Evolutionary conservation across 2,888 invertebrate genomes (phyloP).

Genomic region (Drosophila seclusa): DNA sequence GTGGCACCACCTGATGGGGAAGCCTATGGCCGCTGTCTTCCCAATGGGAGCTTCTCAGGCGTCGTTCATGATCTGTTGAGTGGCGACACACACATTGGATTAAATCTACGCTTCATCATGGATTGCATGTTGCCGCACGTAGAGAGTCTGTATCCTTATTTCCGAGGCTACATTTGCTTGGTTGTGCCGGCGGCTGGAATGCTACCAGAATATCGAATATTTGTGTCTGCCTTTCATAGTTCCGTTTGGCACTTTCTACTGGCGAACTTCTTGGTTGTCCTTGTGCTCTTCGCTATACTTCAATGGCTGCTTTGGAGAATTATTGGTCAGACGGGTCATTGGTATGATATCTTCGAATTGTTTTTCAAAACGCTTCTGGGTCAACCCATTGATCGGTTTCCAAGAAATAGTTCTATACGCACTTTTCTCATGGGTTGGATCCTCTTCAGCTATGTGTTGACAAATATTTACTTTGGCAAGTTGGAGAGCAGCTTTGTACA

Average conservation of each 20-base stretch:
- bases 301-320: slow-evolving; percentile 40
- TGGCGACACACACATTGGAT: slow-evolving; percentile 69
- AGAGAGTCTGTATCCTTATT: slow-evolving; percentile 76
- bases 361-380: slow-evolving; percentile 78
- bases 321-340: slow-evolving; percentile 32
- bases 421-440: slow-evolving; percentile 81
- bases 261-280: slow-evolving; percentile 58
- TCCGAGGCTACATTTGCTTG: slow-evolving; percentile 64
- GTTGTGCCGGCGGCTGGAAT: slow-evolving; percentile 79
- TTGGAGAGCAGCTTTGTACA: slow-evolving; percentile 82
- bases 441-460: slow-evolving; percentile 80
- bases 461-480: slow-evolving; percentile 81
- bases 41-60: slow-evolving; percentile 72
- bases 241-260: slow-evolving; percentile 71
- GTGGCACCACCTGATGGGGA: slow-evolving; percentile 70
- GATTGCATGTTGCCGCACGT: slow-evolving; percentile 54
- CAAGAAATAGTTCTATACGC: slow-evolving; percentile 72
- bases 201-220: slow-evolving; percentile 77
- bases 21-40: slow-evolving; percentile 69
- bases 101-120: slow-evolving; percentile 77
- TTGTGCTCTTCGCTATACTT: slow-evolving; percentile 32
- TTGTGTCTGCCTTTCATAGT: slow-evolving; percentile 69
- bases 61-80: slow-evolving; percentile 65
- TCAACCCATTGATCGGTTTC: slow-evolving; percentile 69
- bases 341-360: slow-evolving; percentile 71